A percentile compares a stretch with the other conserved stretches of the same genome.
These are phyloP conservation scores for Thecocarcelia acutangulata DNA, from an alignment of 2,888 invertebrate genomes.

Conservation along the genomic window DNA sequence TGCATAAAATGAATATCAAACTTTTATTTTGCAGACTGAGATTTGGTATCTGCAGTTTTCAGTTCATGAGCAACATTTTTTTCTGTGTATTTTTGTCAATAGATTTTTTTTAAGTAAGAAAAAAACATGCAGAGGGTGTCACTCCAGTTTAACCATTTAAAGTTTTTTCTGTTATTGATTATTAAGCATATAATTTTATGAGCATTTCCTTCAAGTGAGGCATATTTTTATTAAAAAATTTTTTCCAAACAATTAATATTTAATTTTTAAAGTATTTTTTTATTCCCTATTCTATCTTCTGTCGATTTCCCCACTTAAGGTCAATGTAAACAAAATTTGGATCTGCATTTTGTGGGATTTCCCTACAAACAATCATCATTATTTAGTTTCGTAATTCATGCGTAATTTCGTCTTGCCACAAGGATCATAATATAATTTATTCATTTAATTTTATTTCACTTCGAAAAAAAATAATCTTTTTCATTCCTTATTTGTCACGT, in stretches of 20 bases:
- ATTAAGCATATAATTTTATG: conserved; percentile 22
- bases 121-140: conserved; percentile 2
- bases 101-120: neutral
- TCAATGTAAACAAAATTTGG: conserved; percentile 43
- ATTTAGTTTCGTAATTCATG: conserved; percentile 33
- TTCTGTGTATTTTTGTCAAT: conserved; percentile 5
- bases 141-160: conserved; percentile 39
- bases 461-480: conserved; percentile 44
- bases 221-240: conserved; percentile 34
- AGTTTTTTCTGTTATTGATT: conserved; percentile 50
- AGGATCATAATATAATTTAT: conserved; percentile 48
- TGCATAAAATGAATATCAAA: too few species aligned
- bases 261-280: neutral
- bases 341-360: conserved; percentile 42
- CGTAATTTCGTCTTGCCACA: conserved; percentile 23
- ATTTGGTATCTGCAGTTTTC: too few species aligned
- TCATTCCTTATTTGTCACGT: conserved; percentile 64
- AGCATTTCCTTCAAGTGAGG: conserved; percentile 16
- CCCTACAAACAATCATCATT: conserved; percentile 16
- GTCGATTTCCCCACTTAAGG: conserved; percentile 28
- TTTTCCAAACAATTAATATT: conserved; percentile 54
- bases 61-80: neutral
- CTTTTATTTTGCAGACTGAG: too few species aligned
- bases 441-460: conserved; percentile 28
- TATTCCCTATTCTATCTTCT: conserved; percentile 1